Percentiles rank a stretch among this genome's conserved stretches.
These are phyloP conservation scores for Arothron firmamentum DNA, from an alignment of 2,113 vertebrate species.

Conservation along the genomic window DNA sequence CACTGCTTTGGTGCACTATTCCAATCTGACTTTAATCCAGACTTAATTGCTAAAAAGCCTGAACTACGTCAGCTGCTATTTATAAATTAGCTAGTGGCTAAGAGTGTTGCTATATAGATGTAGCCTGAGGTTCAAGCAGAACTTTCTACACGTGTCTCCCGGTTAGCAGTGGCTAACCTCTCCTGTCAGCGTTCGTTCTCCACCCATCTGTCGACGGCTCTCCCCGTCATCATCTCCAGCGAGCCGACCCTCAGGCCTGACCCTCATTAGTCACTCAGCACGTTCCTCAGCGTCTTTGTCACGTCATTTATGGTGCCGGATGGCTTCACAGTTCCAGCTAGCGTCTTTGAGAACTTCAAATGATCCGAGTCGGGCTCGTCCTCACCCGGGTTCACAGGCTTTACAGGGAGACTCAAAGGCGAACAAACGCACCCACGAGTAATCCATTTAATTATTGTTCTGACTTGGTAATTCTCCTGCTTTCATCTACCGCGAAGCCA, in stretches of 20 bases:
- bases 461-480: neutral
- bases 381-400: neutral
- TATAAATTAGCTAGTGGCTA: too few relatives aligned
- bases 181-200: neutral
- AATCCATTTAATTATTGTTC: neutral
- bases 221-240: neutral
- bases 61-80: too few relatives aligned
- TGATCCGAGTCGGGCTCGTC: neutral
- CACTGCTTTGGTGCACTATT: too few relatives aligned
- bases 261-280: conserved; percentile 1
- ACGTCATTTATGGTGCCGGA: neutral
- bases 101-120: too few relatives aligned
- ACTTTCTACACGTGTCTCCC: neutral
- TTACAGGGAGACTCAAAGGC: conserved; percentile 3
- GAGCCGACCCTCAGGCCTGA: neutral
- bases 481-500: conserved; percentile 2
- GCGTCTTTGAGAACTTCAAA: neutral
- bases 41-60: too few relatives aligned
- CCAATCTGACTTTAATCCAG: too few relatives aligned
- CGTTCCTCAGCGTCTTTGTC: neutral
- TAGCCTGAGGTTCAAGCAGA: too few relatives aligned
- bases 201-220: neutral
- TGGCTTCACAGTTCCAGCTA: neutral
- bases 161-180: neutral
- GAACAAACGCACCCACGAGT: neutral